Percentiles rank a stretch among this genome's conserved stretches.
Evolutionary conservation across 2,888 invertebrate species (phyloP).

Genomic region (Bellardia bayeri): DNA sequence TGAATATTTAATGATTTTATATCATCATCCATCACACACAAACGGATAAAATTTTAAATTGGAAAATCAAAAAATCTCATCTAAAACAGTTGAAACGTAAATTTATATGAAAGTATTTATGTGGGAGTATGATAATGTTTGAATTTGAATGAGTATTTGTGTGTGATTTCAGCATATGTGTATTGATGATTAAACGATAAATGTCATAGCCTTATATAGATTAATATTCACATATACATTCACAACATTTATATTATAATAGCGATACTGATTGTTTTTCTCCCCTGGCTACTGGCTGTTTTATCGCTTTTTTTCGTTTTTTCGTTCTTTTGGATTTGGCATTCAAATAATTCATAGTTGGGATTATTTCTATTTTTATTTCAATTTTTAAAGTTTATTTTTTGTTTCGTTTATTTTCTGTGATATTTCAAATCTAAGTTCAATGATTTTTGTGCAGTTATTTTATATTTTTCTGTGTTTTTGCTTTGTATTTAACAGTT

Average conservation of each 20-base stretch:
- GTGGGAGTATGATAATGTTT: background rate
- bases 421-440: constrained; percentile 46
- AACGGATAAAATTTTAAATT: constrained; percentile 36
- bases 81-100: constrained; percentile 27
- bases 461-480: constrained; percentile 4
- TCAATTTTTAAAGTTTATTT: constrained; percentile 37
- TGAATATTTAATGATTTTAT: constrained; percentile 46
- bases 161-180: background rate
- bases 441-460: constrained; percentile 34
- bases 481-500: background rate
- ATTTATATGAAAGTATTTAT: background rate
- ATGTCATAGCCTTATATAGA: constrained; percentile 27
- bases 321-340: constrained; percentile 10
- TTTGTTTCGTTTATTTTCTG: constrained; percentile 8
- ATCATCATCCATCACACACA: constrained; percentile 24
- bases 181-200: constrained; percentile 46
- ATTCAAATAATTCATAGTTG: constrained; percentile 64
- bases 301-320: constrained; percentile 27
- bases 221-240: background rate
- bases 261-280: constrained; percentile 47
- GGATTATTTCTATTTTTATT: constrained; percentile 53
- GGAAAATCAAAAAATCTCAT: constrained; percentile 33
- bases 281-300: constrained; percentile 39
- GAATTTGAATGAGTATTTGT: background rate
- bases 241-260: background rate